Evolutionary conservation across 1,140 invertebrate genomes (phyloP).

Genomic region (Dufourea novaeangliae): DNA sequence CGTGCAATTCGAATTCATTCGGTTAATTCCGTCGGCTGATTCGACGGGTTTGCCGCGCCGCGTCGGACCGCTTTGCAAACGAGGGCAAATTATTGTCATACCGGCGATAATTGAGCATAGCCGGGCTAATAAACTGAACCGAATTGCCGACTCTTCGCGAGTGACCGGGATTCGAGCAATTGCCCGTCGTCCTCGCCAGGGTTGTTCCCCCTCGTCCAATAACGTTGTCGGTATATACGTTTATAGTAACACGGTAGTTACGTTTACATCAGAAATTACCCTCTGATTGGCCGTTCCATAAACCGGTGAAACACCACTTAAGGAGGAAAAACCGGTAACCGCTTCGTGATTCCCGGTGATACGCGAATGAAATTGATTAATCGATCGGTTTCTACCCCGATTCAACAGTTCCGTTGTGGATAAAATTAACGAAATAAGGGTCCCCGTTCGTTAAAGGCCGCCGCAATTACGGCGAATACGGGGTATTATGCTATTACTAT

Average conservation of each 20-base stretch:
- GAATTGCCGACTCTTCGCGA: conserved; percentile 57
- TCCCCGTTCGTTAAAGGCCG: not conserved
- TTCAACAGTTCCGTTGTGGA: not conserved
- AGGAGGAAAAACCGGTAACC: conserved; percentile 10
- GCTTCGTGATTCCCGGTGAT: not conserved
- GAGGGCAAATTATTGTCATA: conserved; percentile 69
- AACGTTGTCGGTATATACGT: conserved; percentile 34
- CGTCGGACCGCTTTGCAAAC: conserved; percentile 29
- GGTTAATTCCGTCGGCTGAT: conserved; percentile 58
- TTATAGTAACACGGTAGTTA: conserved; percentile 33
- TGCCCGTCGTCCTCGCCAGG: not conserved
- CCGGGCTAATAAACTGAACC: conserved; percentile 64
- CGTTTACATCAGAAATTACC: conserved; percentile 43
- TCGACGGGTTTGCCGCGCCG: conserved; percentile 4
- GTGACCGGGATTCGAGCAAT: conserved; percentile 48
- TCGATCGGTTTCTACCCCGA: not conserved
- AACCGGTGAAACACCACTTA: conserved; percentile 30
- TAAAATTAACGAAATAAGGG: not conserved
- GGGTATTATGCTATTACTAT: not conserved
- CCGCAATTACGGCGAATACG: not conserved
- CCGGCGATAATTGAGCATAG: conserved; percentile 67
- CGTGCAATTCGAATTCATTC: conserved; percentile 52
- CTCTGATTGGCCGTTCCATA: conserved; percentile 19
- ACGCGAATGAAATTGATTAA: not conserved
- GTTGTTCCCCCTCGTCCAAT: not conserved